Base-by-base conservation (phyloP, 2,797 vertebrate species). In the Malurus leucopterus region DNA sequence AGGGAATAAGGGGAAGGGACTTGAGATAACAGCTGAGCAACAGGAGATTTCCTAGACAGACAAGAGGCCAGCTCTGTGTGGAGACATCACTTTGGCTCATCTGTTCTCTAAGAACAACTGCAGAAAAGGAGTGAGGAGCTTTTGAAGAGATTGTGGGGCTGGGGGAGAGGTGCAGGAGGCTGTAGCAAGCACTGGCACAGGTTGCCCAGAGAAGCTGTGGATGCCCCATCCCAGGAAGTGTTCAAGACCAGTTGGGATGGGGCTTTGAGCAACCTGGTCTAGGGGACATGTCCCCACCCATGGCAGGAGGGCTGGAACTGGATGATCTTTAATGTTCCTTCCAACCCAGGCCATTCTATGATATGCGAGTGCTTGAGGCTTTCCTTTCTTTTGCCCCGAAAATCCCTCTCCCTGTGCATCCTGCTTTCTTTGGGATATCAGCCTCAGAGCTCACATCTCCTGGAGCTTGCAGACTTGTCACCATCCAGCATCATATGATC, bases 241-340 rank as follows among this genome's bases (percentile, higher is more conserved):
- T 27, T 69, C 12, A 19, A 46, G 32, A 29, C 15, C 21, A 8
- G 24, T 18, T 12, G 57, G 18, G 26, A 40, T 40, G 20, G 17
- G 11, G 6, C 18, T 63, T 5, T 57, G 44, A 50, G 24, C 50
- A 80, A 15, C 24, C n/a, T 40, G 29, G 20, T 54, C 34, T 53
- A 9, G 34, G 21, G 18, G 29, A 53, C 11, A 41, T 40, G 16
- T 34, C 6, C 0, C 50, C 38, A 8, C 29, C 70, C 0, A 0
- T 46, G 24, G 64, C 29, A 63, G 13, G 0, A 2, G 8, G 7
- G 7, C 8, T 69, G 10, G 22, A 46, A 27, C 29, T 30, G 6
- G 10, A 5, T 57, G 13, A 6, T 50, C 43, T 62, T 62, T 17
- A 20, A 34, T 21, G 46, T 34, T 11, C 7, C 17, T 40, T 63